These are phyloP conservation scores for Hyperopisus bebe DNA, from an alignment of 2,113 vertebrate species.

Conservation along the genomic window DNA sequence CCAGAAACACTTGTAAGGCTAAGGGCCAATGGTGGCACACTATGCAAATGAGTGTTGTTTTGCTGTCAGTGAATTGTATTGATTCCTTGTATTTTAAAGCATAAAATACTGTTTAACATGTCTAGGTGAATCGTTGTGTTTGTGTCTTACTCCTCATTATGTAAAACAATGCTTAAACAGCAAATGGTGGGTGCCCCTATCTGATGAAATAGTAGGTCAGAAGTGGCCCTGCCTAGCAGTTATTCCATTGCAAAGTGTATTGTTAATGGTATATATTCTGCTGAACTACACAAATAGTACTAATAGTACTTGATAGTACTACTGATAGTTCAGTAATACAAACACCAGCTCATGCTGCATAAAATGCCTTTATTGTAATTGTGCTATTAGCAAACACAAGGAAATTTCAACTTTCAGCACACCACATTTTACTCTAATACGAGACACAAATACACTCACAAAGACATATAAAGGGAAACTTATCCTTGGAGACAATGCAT, in stretches of 20 bases:
- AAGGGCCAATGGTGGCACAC: background rate
- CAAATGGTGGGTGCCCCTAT: background rate
- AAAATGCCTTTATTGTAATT: background rate
- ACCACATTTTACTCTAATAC: background rate
- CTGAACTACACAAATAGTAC: background rate
- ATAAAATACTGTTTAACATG: background rate
- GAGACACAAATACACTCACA: background rate
- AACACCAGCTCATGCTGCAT: background rate
- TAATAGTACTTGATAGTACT: background rate
- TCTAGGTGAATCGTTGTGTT: background rate
- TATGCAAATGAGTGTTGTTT: background rate
- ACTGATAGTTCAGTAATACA: background rate
- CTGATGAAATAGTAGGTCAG: background rate
- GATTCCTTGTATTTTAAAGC: background rate
- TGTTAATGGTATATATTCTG: background rate
- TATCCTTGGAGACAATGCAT: background rate
- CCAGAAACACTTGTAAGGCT: background rate
- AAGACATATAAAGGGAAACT: background rate
- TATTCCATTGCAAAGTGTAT: background rate
- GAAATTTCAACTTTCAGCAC: background rate
- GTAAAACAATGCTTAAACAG: background rate
- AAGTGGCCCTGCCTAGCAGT: background rate
- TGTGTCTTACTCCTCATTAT: background rate
- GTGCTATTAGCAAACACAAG: background rate
- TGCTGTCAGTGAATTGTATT: background rate